Evolutionary conservation across 92 coral and sea anemone genomes (phyloP), one percentile per base, ranked within the genome.

Genomic region (Palythoa caribaeorum): DNA sequence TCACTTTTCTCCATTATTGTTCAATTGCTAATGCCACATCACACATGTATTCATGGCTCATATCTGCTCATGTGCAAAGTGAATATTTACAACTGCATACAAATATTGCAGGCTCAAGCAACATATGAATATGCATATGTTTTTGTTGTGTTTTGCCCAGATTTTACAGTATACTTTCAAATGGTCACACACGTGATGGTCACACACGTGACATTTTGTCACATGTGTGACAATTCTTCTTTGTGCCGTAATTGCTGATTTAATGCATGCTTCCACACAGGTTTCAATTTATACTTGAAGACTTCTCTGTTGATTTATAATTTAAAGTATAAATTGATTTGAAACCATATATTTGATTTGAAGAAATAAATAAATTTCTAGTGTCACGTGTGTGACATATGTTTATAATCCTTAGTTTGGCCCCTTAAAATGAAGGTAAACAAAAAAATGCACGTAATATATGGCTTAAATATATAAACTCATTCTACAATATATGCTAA

Each of bases 181-280:
- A 17, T 78, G 90, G 90, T 87, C 90, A 87, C 89, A 86, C 80
- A 85, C 80, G 40, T 85, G 79, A 85, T 52, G 62, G 80, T 85
- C 81, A 72, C 83, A 75, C 89, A 87, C 84, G 76, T 87, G 84
- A 86, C 83, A 50, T 39, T 71, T 72, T 63, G 74, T 87, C 84
- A 87, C 17, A 78, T 77, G 65, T 78, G 90, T 87, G 90, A 87
- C 90, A 55, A 78, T 55, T 37, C 48, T 78, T 78, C 83, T 78
- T 78, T 78, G 48, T 78, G 83, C 83, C 71, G 48, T 78, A 78
- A 78, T 28, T 28, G 71, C 83, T 78, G 80, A 73, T 44, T 73
- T 39, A 73, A 40, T 73, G 78, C 78, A 73, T 73, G 54, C 78
- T 73, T 73, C 78, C 78, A 73, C 78, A 73, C 78, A 73, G 78